A percentile compares a stretch with the other conserved stretches of the same genome.
These are phyloP conservation scores for Myocastor coypus DNA, from an alignment of 2,113 vertebrate genomes.

Conservation along the genomic window DNA sequence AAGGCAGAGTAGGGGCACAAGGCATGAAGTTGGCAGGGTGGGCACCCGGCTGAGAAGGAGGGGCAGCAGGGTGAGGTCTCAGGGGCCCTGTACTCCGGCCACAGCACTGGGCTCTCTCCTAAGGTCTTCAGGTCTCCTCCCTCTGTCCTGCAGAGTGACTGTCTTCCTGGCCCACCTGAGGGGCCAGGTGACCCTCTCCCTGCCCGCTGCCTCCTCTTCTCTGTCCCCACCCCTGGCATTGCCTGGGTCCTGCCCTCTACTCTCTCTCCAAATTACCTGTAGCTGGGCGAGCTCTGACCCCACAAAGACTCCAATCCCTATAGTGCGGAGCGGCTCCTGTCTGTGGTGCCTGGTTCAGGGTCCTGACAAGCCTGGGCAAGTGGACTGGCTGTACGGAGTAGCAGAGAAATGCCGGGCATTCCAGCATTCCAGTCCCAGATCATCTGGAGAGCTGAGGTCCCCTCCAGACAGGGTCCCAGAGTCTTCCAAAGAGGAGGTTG, in stretches of 20 bases:
- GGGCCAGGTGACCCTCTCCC: not conserved
- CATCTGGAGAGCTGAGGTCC: not conserved
- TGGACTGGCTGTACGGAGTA: not conserved
- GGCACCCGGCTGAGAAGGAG: not conserved
- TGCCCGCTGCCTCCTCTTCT: accelerated
- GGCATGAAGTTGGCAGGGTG: not conserved
- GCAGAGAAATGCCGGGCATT: not conserved
- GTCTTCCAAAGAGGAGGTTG: not conserved
- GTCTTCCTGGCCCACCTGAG: not conserved
- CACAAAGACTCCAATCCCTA: not conserved
- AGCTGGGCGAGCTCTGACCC: not conserved
- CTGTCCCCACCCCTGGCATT: not conserved
- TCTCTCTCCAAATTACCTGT: not conserved
- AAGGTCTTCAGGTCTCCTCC: not conserved
- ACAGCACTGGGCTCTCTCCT: not conserved
- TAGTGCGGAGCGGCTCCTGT: not conserved
- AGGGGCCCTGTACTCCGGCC: not conserved
- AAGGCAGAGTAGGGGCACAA: not conserved
- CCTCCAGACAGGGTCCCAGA: not conserved
- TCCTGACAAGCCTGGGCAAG: not conserved
- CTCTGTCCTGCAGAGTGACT: not conserved
- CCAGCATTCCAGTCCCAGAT: not conserved
- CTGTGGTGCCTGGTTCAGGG: not conserved
- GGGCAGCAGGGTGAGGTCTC: not conserved
- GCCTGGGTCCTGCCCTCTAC: not conserved